These are phyloP conservation scores for Sitodiplosis mosellana DNA, from an alignment of 1,140 invertebrate genomes.

Conservation along the genomic window DNA sequence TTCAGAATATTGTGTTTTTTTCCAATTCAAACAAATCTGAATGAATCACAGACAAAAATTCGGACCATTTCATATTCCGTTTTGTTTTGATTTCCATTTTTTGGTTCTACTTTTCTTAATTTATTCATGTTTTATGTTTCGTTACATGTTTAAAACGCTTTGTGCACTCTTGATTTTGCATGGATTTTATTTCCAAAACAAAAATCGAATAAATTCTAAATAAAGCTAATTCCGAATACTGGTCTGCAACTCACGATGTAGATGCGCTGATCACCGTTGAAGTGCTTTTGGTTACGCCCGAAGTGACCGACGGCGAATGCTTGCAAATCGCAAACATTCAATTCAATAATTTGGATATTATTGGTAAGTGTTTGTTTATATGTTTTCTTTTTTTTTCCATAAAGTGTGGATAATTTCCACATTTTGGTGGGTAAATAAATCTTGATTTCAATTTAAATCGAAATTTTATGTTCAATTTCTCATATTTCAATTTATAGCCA, in stretches of 20 bases:
- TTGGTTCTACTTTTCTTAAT: no score
- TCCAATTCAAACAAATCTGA: not conserved
- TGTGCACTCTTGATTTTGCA: not conserved
- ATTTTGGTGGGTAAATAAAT: constrained; percentile 1
- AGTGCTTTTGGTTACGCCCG: constrained; percentile 46
- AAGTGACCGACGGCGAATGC: constrained; percentile 30
- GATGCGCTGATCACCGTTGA: constrained; percentile 78
- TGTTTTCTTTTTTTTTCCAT: not conserved
- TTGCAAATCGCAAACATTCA: constrained; percentile 67
- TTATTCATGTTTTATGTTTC: no score
- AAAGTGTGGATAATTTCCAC: not conserved
- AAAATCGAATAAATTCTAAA: not conserved
- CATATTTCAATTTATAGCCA: constrained; percentile 40
- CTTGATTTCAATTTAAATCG: not conserved
- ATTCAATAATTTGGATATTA: constrained; percentile 88
- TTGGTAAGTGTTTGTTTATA: constrained; percentile 43
- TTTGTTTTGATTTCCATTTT: no score
- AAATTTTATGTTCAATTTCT: constrained; percentile 2
- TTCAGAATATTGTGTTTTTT: not conserved
- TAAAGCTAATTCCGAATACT: constrained; percentile 4
- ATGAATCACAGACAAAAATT: no score
- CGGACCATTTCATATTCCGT: no score
- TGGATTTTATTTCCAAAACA: not conserved
- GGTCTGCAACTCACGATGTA: constrained; percentile 27
- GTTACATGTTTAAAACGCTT: no score